These are phyloP conservation scores for Dasysyrphus albostriatus DNA, from an alignment of 2,888 invertebrate species.

Conservation along the genomic window DNA sequence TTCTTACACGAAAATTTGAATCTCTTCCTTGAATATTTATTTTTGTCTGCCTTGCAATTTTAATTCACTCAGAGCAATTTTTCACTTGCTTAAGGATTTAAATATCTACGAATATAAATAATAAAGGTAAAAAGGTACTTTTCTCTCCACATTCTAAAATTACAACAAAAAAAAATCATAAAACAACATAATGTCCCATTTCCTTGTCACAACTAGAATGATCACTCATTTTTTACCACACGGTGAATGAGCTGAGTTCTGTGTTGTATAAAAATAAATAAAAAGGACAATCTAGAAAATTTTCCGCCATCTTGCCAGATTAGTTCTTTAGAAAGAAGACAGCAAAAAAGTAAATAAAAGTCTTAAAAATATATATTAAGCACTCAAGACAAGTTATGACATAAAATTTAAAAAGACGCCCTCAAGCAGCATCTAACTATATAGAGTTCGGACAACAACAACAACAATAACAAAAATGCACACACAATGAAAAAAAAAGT, in stretches of 20 bases:
- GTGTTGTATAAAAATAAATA: not conserved
- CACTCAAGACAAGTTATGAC: conserved; percentile 45
- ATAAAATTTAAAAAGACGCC: conserved; percentile 23
- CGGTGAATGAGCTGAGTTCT: not conserved
- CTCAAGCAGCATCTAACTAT: not conserved
- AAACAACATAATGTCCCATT: not conserved
- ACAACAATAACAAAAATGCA: not conserved
- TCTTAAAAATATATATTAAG: conserved; percentile 48
- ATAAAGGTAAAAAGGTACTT: not conserved
- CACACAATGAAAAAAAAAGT: not conserved
- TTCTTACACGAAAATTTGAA: too few relatives aligned
- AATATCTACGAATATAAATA: not conserved
- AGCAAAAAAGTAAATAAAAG: conserved; percentile 9
- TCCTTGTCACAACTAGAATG: not conserved
- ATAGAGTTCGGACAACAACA: not conserved
- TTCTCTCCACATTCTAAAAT: conserved; percentile 11
- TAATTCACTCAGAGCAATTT: too few relatives aligned
- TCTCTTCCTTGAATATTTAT: too few relatives aligned
- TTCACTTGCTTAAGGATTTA: too few relatives aligned
- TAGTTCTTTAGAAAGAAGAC: not conserved
- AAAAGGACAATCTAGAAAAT: not conserved
- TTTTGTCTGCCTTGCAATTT: too few relatives aligned
- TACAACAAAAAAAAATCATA: not conserved
- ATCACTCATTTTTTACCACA: conserved; percentile 4
- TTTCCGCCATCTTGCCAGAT: not conserved